phyloP scores from a whole-genome alignment of 2,113 vertebrate genomes.

The Lathamus discolor region DNA sequence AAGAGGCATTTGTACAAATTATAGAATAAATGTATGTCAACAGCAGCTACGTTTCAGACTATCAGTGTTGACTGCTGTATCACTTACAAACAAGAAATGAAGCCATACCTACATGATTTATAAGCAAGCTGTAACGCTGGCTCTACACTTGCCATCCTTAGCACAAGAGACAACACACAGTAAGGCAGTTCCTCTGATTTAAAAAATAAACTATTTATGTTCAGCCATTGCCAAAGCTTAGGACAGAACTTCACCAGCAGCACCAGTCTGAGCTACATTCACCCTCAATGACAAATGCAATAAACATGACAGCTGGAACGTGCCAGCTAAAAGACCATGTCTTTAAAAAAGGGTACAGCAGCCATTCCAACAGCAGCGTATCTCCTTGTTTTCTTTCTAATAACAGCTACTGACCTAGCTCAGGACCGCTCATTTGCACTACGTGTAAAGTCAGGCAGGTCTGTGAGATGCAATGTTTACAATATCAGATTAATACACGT shows the following conservation, averaged over 20 bases:
- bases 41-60: background rate
- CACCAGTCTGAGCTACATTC: background rate
- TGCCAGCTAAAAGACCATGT: background rate
- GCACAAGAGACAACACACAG: background rate
- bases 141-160: background rate
- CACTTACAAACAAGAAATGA: background rate
- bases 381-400: background rate
- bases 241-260: background rate
- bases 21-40: background rate
- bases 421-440: background rate
- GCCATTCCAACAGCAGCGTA: background rate
- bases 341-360: background rate
- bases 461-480: background rate
- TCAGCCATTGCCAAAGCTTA: background rate
- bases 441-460: background rate
- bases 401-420: background rate
- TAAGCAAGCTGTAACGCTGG: background rate
- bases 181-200: background rate
- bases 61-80: background rate
- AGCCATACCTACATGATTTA: background rate
- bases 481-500: background rate
- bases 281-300: background rate
- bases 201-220: background rate
- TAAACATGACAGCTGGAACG: background rate
- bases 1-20: background rate